phyloP scores from a whole-genome alignment of 2,113 vertebrate genomes.

The Condylura cristata region DNA sequence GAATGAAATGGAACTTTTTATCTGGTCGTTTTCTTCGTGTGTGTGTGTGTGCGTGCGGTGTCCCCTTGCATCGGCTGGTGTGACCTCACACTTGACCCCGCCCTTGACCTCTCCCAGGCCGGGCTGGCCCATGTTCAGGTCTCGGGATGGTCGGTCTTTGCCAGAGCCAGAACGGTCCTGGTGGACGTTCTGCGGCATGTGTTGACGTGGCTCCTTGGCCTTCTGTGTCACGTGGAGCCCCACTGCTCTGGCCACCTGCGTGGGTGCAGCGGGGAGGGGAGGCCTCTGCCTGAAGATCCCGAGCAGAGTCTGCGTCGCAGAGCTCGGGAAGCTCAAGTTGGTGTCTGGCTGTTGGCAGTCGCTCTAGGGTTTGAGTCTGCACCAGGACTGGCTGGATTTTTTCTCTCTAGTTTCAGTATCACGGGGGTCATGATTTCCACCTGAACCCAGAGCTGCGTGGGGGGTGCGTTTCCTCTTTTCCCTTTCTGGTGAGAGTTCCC shows the following conservation, averaged over 20 bases:
- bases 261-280: neutral
- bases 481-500: neutral
- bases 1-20: conserved; percentile 78
- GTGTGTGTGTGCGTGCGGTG: neutral
- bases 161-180: neutral
- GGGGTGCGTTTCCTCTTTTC: neutral
- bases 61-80: conserved; percentile 57
- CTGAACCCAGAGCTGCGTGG: neutral
- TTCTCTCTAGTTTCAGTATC: neutral
- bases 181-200: neutral
- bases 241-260: neutral
- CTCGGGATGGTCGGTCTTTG: neutral
- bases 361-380: conserved; percentile 38
- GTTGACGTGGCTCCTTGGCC: neutral
- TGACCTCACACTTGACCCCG: conserved; percentile 61
- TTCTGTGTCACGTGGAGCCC: neutral
- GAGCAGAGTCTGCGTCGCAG: neutral
- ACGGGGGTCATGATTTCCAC: conserved; percentile 4
- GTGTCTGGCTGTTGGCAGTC: neutral
- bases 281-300: neutral
- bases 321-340: neutral
- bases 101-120: too few species aligned
- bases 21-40: conserved; percentile 33
- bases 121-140: too few species aligned
- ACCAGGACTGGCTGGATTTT: neutral